Base-by-base conservation (phyloP, 2,797 vertebrate genomes). In the Nyctibius grandis region DNA sequence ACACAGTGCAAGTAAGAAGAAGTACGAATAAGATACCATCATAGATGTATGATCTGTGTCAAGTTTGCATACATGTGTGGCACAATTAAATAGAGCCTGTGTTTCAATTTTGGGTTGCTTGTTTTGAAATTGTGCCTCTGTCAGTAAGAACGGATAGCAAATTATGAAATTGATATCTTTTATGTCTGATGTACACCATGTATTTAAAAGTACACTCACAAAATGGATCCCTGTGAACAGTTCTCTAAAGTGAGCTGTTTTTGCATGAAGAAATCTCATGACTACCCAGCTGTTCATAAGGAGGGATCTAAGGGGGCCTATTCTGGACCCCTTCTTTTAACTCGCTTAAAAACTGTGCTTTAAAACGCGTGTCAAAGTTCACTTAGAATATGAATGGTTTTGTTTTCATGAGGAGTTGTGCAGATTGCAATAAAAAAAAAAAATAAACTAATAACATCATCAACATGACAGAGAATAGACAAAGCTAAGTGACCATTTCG, bases 181-280 rank as follows among this genome's bases (percentile, higher is more conserved):
- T 20, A 47, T 40, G 9, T 33, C 38, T 54, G 38, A 75, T 8
- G 1, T 23, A 38, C 9, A 36, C 9, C 5, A 23, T 9, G 3
- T 38, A 9, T 78, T 60, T 45, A 60, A 68, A 92, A 12, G 12
- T 7, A 17, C 3, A 14, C 20, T 60, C 23, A 47, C 13, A 73
- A 57, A 77, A 78, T 14, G 6, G 12, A 72, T 47, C 28, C 4
- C 8, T 2, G 1, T 11, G 20, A 69, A 57, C 0, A 2, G 4
- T 48, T 81, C 20, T 78, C 31, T 61, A 28, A 65, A 38, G 12
- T 9, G 5, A 79, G 12, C 5, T 44, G 9, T 8, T 36, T 40
- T 44, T 21, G 56, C 23, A 29, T 28, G 9, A 33, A 42, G 19
- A 68, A 88, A 38, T 61, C 11, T 75, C 44, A 47, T 19, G 17